Base-by-base conservation (phyloP, 2,113 vertebrate species). In the Thunnus thynnus region DNA sequence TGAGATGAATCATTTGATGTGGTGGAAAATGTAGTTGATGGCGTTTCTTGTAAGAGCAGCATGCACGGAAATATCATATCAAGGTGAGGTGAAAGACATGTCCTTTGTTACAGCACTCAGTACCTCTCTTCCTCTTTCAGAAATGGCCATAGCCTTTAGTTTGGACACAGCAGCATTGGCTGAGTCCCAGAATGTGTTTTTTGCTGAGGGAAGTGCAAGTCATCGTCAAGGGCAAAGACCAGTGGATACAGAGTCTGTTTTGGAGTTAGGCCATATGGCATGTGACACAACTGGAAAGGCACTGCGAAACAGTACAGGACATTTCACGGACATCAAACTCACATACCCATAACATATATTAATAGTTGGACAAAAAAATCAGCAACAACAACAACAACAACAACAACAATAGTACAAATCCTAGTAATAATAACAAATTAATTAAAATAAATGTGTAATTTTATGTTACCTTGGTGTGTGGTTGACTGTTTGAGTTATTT, bases 161-260 rank as follows among this genome's bases (percentile, higher is more conserved):
- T 50, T 72, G 82, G 69, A 76, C 68, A 27, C 72, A 85, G 69
- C 77, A 78, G 68, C n/a, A 50, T 58, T 89, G 87, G 82, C 88
- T 58, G 48, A 76, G 57, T 61, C 50, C 77, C 83, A 84, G 58
- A 64, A 13, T 61, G 2, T 18, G 14, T 78, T 65, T 66, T 76
- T 17, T 51, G 32, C 87, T 83, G 79, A 83, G 56, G 51, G 64
- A 89, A 88, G 61, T 83, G 88, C 77, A 86, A 86, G 80, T 88
- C 85, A 90, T 72, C 13, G 7, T 85, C 86, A 91, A 91, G 85
- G 85, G 75, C 85, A 90, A 67, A 74, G 47, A 81, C 44, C 60
- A 52, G 52, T 27, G 67, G 72, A 75, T 79, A 65, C 52, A 60
- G 56, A 17, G 54, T 74, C 14, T 63, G 56, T 18, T 71, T 66